Base-by-base conservation (phyloP, 1,140 invertebrate species). In the Scaptomyza montana region DNA sequence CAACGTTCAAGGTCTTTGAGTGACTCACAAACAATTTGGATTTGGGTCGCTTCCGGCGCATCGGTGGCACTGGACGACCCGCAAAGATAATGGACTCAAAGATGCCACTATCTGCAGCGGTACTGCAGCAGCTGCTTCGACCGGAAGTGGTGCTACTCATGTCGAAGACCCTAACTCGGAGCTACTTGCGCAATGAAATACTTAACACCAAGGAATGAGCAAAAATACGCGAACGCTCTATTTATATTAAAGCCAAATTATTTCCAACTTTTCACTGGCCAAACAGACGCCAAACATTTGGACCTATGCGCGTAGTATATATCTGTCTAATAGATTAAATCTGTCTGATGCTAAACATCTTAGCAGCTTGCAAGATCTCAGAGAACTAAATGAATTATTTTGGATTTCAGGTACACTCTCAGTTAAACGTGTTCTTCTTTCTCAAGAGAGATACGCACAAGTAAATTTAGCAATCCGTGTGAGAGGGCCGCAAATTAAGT, bases 121-220 rank as follows among this genome's bases (percentile, higher is more conserved):
- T 13, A 59, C 53, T 65, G 49, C 77, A 64, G 61, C 69, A 76
- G 53, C 80, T 80, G 70, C 89, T 92, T 51, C 78, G 74, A 28
- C 81, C 86, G 60, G 89, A 91, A 69, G 87, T 70, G 47, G 72
- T 91, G 80, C 87, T 87, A 45, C 75, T 86, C 84, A 87, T 86
- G 13, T 5, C 65, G 50, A 39, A 49, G 12, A 19, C 55, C 21
- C 33, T 19, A 57, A 7, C 51, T 41, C 61, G 33, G 33, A 61
- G 73, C 65, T 55, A 79, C 72, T 87, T 89, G 76, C 84, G 68
- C 76, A 82, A 89, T 69, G 46, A 3, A n/a, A 43, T n/a, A 30
- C 30, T 55, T 25, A 33, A 41, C 62, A 41, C 13, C 46, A 54
- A 43, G n/a, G 16, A 2, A 54, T 45, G 4, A 56, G 5, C 45